Base-by-base conservation (phyloP, 1,140 invertebrate species). In the Penaeus chinensis region DNA sequence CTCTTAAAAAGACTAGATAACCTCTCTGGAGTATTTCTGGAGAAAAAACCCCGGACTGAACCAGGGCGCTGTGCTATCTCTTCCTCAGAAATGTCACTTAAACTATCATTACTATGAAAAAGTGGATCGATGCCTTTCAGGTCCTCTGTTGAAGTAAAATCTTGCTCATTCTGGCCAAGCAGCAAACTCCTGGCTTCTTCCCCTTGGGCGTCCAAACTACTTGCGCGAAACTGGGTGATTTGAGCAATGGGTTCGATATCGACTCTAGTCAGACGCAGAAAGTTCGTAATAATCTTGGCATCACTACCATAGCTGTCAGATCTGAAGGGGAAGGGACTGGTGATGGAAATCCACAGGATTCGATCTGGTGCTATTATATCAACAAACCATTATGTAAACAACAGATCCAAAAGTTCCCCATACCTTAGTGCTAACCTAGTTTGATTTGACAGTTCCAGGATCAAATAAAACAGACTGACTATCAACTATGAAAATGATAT, bases 261-360 rank as follows among this genome's bases (percentile, higher is more conserved):
- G 37, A 87, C 84, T n/a, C 71, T 66, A 20, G 82, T 42, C 60
- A 87, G 84, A 24, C 85, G 85, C 69, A 84, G 94, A 63, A 96
- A 91, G 90, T 96, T 96, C 87, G 94, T 94, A 87, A 96, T 92
- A 62, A 96, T 95, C 90, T 95, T 94, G 10, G 95, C 95, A 92
- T 96, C 96, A 32, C 94, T 95, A 0, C 95, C 96, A 91, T 95
- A 96, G 91, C 95, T 96, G 90, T 95, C 94, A 4, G 95, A 95
- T 80, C 95, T 93, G 18, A 94, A 92, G 91, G 90, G 90, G 24
- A 27, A 87, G 77, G 82, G 85, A 80, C 66, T 82, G 91, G 87
- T 85, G 32, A 71, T 13, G 32, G 66, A 32, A n/a, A n/a, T 24
- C 66, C n/a, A 24, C 66, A 71, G 66, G 32, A 32, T 24, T 71